Conservation (phyloP, 2,113 vertebrate species). For the Stigmatopora nigra region DNA sequence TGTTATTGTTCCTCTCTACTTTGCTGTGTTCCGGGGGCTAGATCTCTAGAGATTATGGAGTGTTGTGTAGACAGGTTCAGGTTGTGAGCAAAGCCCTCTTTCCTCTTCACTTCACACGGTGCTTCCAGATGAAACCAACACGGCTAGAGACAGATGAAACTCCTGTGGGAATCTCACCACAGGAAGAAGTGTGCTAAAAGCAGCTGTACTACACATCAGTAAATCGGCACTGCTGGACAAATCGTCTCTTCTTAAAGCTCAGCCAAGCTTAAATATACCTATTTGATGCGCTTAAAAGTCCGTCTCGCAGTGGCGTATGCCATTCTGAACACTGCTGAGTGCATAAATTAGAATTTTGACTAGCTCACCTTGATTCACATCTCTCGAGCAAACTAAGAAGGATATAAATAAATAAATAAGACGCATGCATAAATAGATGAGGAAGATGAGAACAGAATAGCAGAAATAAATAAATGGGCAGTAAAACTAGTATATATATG, state of each 20-base stretch:
- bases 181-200: conserved; percentile 30
- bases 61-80: conserved; percentile 34
- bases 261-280: neutral
- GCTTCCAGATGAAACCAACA: conserved; percentile 52
- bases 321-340: neutral
- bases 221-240: conserved; percentile 23
- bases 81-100: conserved; percentile 47
- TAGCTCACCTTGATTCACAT: neutral
- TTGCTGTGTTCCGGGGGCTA: conserved; percentile 27
- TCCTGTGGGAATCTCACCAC: conserved; percentile 5
- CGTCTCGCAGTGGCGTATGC: neutral
- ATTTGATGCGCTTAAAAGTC: conserved; percentile 1
- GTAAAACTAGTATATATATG: conserved; percentile 14
- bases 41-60: conserved; percentile 44
- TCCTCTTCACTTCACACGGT: conserved; percentile 60
- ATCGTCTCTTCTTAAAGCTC: conserved; percentile 15
- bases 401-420: conserved; percentile 14
- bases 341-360: neutral
- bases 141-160: conserved; percentile 44
- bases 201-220: neutral
- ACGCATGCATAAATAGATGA: conserved; percentile 35
- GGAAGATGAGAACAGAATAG: conserved; percentile 12
- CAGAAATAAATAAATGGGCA: conserved; percentile 10
- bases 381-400: conserved; percentile 2
- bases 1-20: conserved; percentile 3